These are phyloP conservation scores for Acyrthosiphon pisum DNA, from an alignment of 1,140 invertebrate genomes.

Conservation along the genomic window DNA sequence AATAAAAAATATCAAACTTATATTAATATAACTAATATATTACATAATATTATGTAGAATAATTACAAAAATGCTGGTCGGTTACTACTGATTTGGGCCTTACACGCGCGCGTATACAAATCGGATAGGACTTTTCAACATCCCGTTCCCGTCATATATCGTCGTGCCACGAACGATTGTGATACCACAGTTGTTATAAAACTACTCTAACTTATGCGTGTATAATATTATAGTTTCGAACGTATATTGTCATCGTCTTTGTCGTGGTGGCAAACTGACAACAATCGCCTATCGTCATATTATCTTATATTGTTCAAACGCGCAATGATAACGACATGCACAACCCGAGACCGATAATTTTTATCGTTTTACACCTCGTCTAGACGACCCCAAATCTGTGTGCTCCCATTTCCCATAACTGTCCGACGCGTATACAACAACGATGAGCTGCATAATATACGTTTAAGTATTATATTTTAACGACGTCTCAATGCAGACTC, in stretches of 20 bases:
- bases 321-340: neutral
- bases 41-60: too few relatives aligned
- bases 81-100: neutral
- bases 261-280: neutral
- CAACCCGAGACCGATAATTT: neutral
- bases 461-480: neutral
- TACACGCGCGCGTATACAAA: neutral
- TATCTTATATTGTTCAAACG: neutral
- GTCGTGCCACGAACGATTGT: too few relatives aligned
- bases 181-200: neutral
- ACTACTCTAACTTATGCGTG: neutral
- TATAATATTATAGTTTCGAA: too few relatives aligned
- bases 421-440: neutral
- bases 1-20: neutral
- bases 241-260: neutral
- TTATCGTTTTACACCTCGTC: neutral
- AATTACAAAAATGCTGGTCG: too few relatives aligned
- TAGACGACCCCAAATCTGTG: neutral
- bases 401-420: neutral
- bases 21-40: neutral
- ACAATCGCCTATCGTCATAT: neutral
- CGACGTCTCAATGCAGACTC: too few relatives aligned
- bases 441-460: too few relatives aligned
- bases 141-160: neutral
- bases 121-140: neutral